Evolutionary conservation across 2,797 vertebrate species (phyloP).

Genomic region (Phoeniculus purpureus): DNA sequence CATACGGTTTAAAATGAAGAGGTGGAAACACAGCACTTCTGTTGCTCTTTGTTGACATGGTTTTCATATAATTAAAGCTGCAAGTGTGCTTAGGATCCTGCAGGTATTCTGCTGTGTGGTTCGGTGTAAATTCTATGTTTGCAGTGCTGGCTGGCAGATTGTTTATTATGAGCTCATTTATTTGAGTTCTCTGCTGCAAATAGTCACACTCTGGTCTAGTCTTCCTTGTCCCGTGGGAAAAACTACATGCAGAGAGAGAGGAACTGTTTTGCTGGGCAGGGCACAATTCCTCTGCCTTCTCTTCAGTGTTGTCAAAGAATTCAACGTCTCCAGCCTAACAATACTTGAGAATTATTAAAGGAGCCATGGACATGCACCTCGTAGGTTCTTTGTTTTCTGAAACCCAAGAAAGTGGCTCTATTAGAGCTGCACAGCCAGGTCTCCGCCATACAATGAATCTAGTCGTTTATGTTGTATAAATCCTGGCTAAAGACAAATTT

Average conservation of each 20-base stretch:
- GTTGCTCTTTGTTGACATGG: background rate
- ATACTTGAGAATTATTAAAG: background rate
- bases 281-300: background rate
- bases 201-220: constrained; percentile 2
- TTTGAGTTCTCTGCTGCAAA: constrained; percentile 46
- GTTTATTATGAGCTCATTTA: constrained; percentile 61
- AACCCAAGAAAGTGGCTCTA: background rate
- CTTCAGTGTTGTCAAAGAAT: background rate
- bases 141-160: background rate
- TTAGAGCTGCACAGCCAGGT: background rate
- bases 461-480: background rate
- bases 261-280: background rate
- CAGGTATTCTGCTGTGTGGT: constrained; percentile 31
- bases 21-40: background rate
- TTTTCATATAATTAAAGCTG: constrained; percentile 53
- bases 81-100: constrained; percentile 34
- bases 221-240: constrained; percentile 11
- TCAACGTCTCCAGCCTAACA: background rate
- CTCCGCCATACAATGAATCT: background rate
- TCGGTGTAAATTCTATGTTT: constrained; percentile 25
- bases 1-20: constrained; percentile 5
- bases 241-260: background rate
- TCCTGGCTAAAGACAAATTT: background rate
- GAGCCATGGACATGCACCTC: background rate
- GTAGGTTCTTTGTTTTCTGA: background rate